Conservation (phyloP, 2,797 vertebrate genomes). For the Ctenopoma kingsleyae region DNA sequence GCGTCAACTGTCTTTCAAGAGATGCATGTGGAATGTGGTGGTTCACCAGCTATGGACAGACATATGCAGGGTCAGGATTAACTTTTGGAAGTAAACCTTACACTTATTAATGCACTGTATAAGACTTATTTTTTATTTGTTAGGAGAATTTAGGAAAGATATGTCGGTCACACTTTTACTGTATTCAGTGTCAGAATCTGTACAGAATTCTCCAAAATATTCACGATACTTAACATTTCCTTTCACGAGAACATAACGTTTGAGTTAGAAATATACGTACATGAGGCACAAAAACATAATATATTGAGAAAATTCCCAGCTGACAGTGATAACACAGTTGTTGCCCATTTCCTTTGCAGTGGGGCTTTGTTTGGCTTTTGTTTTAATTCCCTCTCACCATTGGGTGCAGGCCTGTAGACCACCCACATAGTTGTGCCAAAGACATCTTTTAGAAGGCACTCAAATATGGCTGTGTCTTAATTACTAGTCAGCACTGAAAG, state of each 20-base stretch:
- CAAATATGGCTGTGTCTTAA: conserved; percentile 78
- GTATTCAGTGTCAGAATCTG: neutral
- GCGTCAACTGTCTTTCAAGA: conserved; percentile 49
- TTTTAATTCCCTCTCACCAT: conserved; percentile 82
- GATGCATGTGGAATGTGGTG: conserved; percentile 23
- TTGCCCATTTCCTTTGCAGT: conserved; percentile 70
- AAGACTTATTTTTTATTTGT: neutral
- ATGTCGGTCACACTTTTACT: neutral
- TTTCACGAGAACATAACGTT: neutral
- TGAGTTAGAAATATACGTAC: conserved; percentile 7
- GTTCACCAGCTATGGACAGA: neutral
- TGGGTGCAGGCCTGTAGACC: conserved; percentile 81
- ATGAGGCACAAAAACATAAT: conserved; percentile 39
- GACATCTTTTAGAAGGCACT: conserved; percentile 76
- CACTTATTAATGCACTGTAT: neutral
- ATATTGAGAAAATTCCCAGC: conserved; percentile 59
- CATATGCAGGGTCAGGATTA: neutral
- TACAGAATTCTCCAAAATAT: neutral
- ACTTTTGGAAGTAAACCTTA: neutral
- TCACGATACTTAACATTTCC: neutral
- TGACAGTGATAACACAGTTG: conserved; percentile 74
- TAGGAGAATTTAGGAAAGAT: neutral
- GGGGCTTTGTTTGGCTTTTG: conserved; percentile 81
- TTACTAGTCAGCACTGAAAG: conserved; percentile 69
- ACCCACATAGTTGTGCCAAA: conserved; percentile 79